Conservation (phyloP, 2,888 invertebrate genomes). For the Leucophora obtusa region DNA sequence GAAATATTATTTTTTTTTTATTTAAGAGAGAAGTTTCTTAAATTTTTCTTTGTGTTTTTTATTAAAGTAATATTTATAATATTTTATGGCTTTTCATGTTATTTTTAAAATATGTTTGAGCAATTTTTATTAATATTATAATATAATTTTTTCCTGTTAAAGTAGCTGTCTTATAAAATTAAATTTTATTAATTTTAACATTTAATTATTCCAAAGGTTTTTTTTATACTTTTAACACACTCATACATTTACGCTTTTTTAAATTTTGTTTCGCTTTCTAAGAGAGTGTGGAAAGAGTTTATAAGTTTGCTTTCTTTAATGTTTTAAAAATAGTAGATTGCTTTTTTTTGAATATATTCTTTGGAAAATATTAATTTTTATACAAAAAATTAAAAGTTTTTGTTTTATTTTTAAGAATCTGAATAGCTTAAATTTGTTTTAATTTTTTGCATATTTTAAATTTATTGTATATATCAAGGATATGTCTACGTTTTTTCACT, state of each 20-base stretch:
- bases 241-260: conserved; percentile 43
- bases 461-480: conserved; percentile 71
- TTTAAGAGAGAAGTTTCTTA: conserved; percentile 21
- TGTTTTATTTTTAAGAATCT: conserved; percentile 31
- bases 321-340: conserved; percentile 60
- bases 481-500: conserved; percentile 74
- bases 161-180: conserved; percentile 60
- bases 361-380: conserved; percentile 57
- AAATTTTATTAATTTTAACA: conserved; percentile 32
- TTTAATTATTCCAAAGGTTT: conserved; percentile 9
- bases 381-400: conserved; percentile 44
- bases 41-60: conserved; percentile 6
- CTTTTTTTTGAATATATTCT: conserved; percentile 59
- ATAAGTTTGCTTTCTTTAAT: conserved; percentile 33
- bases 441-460: conserved; percentile 39
- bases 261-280: not conserved
- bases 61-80: conserved; percentile 54
- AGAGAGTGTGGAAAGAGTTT: conserved; percentile 45
- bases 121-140: conserved; percentile 34
- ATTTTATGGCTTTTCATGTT: conserved; percentile 57
- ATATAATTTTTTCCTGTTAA: conserved; percentile 38
- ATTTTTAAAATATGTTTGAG: conserved; percentile 54
- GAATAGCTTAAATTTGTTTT: conserved; percentile 48
- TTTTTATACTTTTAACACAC: conserved; percentile 56
- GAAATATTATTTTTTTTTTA: conserved; percentile 49